Percentiles rank a stretch among this genome's conserved stretches.
Evolutionary conservation across 1,140 invertebrate genomes (phyloP).

Genomic region (Platorchestia sp.): DNA sequence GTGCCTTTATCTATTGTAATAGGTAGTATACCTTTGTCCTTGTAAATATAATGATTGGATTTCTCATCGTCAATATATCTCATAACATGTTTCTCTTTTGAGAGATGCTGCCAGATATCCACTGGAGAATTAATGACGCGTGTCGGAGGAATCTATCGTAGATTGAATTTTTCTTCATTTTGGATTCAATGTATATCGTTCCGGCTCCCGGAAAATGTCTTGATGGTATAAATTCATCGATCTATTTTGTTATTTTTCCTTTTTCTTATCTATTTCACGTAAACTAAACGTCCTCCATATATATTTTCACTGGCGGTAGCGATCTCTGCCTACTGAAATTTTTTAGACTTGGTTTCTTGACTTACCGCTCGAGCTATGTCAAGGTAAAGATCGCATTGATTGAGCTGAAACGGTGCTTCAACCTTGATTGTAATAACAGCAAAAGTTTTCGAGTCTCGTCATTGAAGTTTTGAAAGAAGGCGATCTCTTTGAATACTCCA

Average conservation of each 20-base stretch:
- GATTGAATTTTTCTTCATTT: not conserved
- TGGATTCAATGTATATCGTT: not conserved
- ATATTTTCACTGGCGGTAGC: not conserved
- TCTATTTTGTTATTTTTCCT: not conserved
- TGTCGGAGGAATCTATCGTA: not conserved
- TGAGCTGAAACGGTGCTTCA: not conserved
- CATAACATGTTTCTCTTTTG: not conserved
- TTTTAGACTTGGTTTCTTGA: not conserved
- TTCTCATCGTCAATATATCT: not conserved
- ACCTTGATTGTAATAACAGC: not conserved
- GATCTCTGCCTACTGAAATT: not conserved
- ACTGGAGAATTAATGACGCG: not conserved
- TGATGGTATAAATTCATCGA: not conserved
- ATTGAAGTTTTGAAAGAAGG: not conserved
- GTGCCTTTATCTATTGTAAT: not conserved
- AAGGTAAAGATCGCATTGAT: not conserved
- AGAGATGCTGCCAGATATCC: not conserved
- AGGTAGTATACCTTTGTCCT: not conserved
- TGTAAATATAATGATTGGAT: not conserved
- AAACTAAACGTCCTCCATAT: not conserved
- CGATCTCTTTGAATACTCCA: not conserved
- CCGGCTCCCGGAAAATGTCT: not conserved
- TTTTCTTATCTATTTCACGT: not conserved
- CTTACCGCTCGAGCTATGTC: not conserved
- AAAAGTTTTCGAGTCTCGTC: not conserved